Base-by-base conservation (phyloP, 1,140 invertebrate species). In the Anadara kagoshimensis region DNA sequence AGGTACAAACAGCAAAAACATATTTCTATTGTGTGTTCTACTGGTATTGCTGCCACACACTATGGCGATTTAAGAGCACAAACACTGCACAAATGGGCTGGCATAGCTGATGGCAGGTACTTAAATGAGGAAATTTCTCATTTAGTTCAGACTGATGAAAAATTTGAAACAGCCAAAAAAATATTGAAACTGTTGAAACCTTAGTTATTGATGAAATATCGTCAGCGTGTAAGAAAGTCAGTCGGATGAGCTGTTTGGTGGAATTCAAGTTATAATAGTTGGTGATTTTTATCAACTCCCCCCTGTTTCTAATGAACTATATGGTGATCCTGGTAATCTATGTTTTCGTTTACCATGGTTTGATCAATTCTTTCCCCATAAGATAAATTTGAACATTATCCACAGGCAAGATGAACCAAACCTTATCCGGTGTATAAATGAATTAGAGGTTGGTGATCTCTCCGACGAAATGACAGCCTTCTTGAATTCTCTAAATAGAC, bases 251-350 rank as follows among this genome's bases (percentile, higher is more conserved):
- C 44, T 56, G 20, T 72, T 76, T 62, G 69, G 69, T n/a, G 59
- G 58, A 7, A 26, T 76, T 11, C 75, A 76, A 57, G 26, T 76
- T 7, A 69, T 76, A 22, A 47, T 76, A 11, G 20, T n/a, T 24
- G 75, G 75, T 18, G 69, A 76, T 43, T 76, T 76, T 59, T 67
- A 24, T n/a, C 75, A 76, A 41, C 41, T 76, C 14, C 62, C 57
- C 43, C 75, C 75, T 18, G 69, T 76, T 4, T 20, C 53, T 22
- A 67, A 73, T 67, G 26, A 59, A 56, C 36, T n/a, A 10, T 69
- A 63, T 57, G 65, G 64, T 22, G 75, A 76, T 44, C 18, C 22
- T 59, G 75, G 69, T 22, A 14, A 43, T 3, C 41, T 56, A n/a
- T 70, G 68, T 66, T 71, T 71, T 56, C 43, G 49, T 51, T 36